Conservation (phyloP, 2,113 vertebrate genomes). For the Amphiprion percula region DNA sequence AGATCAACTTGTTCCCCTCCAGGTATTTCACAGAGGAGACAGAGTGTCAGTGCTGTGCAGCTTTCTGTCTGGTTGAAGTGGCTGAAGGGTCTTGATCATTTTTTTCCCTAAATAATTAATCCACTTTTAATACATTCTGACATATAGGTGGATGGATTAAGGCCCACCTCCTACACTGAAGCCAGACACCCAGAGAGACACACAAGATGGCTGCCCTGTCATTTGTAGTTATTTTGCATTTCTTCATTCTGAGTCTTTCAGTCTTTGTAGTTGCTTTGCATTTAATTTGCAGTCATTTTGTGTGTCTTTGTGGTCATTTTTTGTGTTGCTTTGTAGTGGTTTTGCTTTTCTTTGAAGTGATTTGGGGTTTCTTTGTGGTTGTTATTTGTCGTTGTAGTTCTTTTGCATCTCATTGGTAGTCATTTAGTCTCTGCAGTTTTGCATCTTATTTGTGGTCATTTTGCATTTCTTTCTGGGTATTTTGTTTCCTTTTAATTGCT, state of each 20-base stretch:
- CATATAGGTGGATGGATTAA: not conserved
- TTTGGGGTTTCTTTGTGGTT: not conserved
- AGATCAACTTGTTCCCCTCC: constrained; percentile 56
- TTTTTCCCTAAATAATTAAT: not conserved
- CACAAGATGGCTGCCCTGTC: not conserved
- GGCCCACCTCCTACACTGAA: not conserved
- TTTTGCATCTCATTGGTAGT: not conserved
- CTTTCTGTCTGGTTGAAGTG: not conserved
- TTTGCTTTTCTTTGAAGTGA: not conserved
- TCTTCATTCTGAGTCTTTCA: not conserved
- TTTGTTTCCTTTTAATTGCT: not conserved
- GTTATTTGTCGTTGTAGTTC: not conserved
- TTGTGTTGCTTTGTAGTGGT: too few relatives aligned
- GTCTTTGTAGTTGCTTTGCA: not conserved
- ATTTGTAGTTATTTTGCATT: not conserved
- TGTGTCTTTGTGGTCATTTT: not conserved
- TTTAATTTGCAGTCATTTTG: not conserved
- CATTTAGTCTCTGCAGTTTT: not conserved
- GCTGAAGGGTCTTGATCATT: not conserved
- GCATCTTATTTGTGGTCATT: not conserved
- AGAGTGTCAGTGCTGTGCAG: constrained; percentile 2
- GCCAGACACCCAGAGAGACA: not conserved
- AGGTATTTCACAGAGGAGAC: constrained; percentile 34
- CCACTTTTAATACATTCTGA: not conserved
- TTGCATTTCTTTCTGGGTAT: not conserved